Conservation (phyloP, 2,888 invertebrate species). For the Papilio demoleus region DNA sequence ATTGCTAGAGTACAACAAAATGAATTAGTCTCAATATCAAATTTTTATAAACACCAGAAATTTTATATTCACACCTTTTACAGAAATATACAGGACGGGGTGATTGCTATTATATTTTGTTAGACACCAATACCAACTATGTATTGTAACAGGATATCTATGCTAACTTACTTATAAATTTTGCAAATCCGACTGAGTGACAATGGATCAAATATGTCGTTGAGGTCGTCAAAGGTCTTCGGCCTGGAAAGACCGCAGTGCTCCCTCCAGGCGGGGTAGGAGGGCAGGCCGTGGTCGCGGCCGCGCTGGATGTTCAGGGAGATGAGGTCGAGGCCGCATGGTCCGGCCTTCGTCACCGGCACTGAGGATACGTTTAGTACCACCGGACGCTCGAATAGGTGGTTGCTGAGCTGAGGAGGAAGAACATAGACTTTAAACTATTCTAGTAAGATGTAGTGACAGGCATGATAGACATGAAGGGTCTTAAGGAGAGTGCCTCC, state of each 20-base stretch:
- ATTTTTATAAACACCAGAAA: background rate
- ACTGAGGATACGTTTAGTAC: constrained; percentile 51
- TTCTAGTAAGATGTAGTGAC: too few species aligned
- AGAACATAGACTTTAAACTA: too few species aligned
- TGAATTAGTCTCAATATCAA: background rate
- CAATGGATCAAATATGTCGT: constrained; percentile 85
- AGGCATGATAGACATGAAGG: too few species aligned
- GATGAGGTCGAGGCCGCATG: constrained; percentile 92
- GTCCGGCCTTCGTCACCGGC: constrained; percentile 48
- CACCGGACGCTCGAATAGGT: constrained; percentile 85
- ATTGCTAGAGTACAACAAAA: constrained; percentile 54
- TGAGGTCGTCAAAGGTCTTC: constrained; percentile 85
- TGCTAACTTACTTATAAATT: constrained; percentile 84
- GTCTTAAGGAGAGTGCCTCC: too few species aligned
- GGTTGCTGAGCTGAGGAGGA: constrained; percentile 84
- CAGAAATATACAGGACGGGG: too few species aligned
- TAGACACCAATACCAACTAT: too few species aligned
- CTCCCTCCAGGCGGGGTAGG: constrained; percentile 90
- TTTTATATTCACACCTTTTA: background rate
- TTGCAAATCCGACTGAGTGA: constrained; percentile 85
- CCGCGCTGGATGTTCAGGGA: constrained; percentile 95
- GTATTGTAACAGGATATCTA: too few species aligned
- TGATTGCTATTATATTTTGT: too few species aligned
- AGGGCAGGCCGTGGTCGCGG: constrained; percentile 92
- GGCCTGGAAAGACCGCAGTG: constrained; percentile 88